Base-by-base conservation (phyloP, 2,113 vertebrate species). In the Misgurnus mizolepis region DNA sequence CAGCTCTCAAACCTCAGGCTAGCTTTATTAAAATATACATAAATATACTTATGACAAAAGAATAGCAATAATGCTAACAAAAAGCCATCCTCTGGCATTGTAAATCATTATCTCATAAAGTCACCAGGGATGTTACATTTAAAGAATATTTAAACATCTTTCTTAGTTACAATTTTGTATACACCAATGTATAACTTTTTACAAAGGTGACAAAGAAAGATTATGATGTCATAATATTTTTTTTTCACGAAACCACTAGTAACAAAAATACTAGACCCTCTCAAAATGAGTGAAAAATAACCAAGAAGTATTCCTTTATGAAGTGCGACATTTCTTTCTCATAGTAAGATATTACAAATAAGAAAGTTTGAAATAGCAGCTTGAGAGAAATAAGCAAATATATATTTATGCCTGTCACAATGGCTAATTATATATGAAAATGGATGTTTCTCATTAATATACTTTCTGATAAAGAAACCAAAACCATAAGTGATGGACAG, bases 171-270 rank as follows among this genome's bases (percentile, higher is more conserved):
- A 14, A 27, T 60, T 61, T 4, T 40, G 17, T n/a, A 58, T 3
- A 72, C 56, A 58, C 56, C 55, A 71, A 71, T 71, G 55, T 56
- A 72, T 3, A 41, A 60, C 55, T 60, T 60, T 58, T 2, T 45
- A 15, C 55, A 12, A 83, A 58, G 80, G 45, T 76, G 87, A 87
- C 80, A 79, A 69, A 69, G 27, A 58, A 41, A 43, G 17, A 73
- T 58, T 5, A 60, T 18, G 70, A 43, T 45, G 27, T 40, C 27
- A 10, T 3, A 41, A 47, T 27, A 18, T 50, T 56, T 76, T 66
- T 5, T 49, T 77, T 69, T 9, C 9, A 69, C 61, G 14, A 71
- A 47, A 70, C 67, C 58, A 71, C 78, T 53, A 71, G 49, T 49
- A 64, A 79, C 56, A 64, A 39, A 64, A 67, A 79, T 8, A 18